A percentile compares a stretch with the other conserved stretches of the same genome.
Conservation (phyloP, 2,113 vertebrate species). For the Menura novaehollandiae region DNA sequence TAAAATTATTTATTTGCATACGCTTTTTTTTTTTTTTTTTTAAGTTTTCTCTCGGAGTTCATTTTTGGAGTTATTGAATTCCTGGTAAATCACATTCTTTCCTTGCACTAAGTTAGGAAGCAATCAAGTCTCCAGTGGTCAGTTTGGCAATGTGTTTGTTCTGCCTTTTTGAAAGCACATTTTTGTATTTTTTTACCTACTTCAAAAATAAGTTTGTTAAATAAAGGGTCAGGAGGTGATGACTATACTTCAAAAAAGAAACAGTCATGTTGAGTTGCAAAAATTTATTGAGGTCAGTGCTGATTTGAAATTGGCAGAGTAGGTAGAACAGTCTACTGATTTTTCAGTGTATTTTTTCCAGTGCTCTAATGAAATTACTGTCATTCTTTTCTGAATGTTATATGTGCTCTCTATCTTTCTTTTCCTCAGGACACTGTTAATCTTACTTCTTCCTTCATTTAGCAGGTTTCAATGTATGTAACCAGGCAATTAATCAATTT, state of each 20-base stretch:
- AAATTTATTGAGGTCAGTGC: constrained; percentile 11
- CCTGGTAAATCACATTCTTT: background rate
- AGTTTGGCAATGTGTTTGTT: background rate
- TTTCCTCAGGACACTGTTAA: background rate
- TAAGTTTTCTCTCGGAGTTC: background rate
- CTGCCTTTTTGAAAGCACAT: background rate
- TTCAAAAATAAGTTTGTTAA: background rate
- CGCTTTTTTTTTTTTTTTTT: background rate
- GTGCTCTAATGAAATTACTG: background rate
- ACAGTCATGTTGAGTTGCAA: background rate
- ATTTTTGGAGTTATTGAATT: background rate
- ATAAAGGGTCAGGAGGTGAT: background rate
- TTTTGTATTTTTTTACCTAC: background rate
- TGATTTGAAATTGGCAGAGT: background rate
- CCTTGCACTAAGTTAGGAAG: background rate
- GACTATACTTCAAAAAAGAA: background rate
- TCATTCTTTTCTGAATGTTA: background rate
- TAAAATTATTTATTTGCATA: background rate
- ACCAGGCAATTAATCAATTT: background rate
- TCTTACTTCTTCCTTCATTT: background rate
- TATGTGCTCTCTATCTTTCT: background rate
- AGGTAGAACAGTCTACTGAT: background rate
- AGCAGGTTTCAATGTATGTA: background rate
- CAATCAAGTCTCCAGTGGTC: background rate
- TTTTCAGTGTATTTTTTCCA: background rate